Percentiles rank a stretch among this genome's conserved stretches.
Conservation (phyloP, 2,113 vertebrate species). For the Mus spicilegus region DNA sequence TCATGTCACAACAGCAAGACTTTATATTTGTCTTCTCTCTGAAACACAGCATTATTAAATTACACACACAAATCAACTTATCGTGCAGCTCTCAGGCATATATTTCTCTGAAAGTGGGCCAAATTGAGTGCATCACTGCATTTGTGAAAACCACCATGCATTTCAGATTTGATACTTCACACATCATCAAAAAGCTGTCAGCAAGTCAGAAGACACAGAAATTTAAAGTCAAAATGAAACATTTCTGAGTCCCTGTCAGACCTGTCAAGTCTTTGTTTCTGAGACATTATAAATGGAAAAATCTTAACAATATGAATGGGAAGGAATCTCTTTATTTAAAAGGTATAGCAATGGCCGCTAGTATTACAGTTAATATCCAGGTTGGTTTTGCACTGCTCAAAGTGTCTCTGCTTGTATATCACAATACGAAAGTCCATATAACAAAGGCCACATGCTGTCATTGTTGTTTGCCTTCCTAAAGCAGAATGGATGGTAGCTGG, state of each 20-base stretch:
- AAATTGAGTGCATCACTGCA: slow-evolving; percentile 1
- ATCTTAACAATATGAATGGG: background rate
- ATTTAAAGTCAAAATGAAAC: slow-evolving; percentile 42
- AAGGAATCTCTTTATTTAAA: slow-evolving; percentile 58
- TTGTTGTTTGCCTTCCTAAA: slow-evolving; percentile 9
- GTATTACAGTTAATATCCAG: slow-evolving; percentile 30
- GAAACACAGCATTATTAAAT: slow-evolving; percentile 45
- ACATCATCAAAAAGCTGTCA: slow-evolving; percentile 68
- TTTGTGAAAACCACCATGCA: slow-evolving; percentile 49
- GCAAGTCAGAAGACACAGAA: slow-evolving; percentile 45
- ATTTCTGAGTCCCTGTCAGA: slow-evolving; percentile 61
- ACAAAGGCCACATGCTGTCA: slow-evolving; percentile 9
- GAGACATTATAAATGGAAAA: slow-evolving; percentile 41
- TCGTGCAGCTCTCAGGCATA: background rate
- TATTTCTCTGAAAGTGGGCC: slow-evolving; percentile 26
- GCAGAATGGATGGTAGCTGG: background rate
- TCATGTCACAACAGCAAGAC: background rate
- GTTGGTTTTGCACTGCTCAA: slow-evolving; percentile 44
- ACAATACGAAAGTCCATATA: slow-evolving; percentile 30
- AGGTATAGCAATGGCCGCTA: slow-evolving; percentile 5
- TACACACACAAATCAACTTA: slow-evolving; percentile 51
- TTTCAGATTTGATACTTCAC: slow-evolving; percentile 63
- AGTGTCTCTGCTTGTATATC: slow-evolving; percentile 48
- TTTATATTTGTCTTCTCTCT: slow-evolving; percentile 31
- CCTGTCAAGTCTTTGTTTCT: slow-evolving; percentile 52